These are phyloP conservation scores for Silvanus unidentatus DNA, from an alignment of 2,888 invertebrate genomes.

Conservation along the genomic window DNA sequence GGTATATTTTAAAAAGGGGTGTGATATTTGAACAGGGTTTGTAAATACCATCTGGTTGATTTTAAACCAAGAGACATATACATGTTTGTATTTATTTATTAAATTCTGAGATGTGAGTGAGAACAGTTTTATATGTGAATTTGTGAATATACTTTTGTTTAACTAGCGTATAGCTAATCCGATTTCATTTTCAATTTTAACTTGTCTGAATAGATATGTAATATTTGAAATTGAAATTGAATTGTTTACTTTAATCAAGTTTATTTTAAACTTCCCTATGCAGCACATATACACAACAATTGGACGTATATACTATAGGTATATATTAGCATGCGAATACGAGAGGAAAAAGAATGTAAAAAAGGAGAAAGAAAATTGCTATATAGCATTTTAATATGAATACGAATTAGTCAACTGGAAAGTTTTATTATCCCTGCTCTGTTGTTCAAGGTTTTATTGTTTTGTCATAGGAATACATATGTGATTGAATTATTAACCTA, in stretches of 20 bases:
- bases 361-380: background rate
- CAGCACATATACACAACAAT: background rate
- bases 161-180: conserved; percentile 3
- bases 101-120: too few species aligned
- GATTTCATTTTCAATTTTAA: conserved; percentile 5
- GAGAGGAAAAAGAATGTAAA: background rate
- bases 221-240: conserved; percentile 8
- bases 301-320: too few species aligned
- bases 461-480: too few species aligned
- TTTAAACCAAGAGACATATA: too few species aligned
- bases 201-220: conserved; percentile 4
- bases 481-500: too few species aligned
- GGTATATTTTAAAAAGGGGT: too few species aligned
- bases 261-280: conserved; percentile 1
- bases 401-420: conserved; percentile 1
- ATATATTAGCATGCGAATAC: background rate
- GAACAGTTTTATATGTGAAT: too few species aligned
- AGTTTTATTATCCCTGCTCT: background rate
- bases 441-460: too few species aligned
- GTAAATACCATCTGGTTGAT: too few species aligned
- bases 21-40: too few species aligned
- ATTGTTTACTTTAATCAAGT: conserved; percentile 8
- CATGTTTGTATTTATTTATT: too few species aligned
- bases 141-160: background rate
- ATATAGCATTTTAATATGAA: background rate